These are phyloP conservation scores for Polymixis flavicincta DNA, from an alignment of 2,888 invertebrate genomes.

Conservation along the genomic window DNA sequence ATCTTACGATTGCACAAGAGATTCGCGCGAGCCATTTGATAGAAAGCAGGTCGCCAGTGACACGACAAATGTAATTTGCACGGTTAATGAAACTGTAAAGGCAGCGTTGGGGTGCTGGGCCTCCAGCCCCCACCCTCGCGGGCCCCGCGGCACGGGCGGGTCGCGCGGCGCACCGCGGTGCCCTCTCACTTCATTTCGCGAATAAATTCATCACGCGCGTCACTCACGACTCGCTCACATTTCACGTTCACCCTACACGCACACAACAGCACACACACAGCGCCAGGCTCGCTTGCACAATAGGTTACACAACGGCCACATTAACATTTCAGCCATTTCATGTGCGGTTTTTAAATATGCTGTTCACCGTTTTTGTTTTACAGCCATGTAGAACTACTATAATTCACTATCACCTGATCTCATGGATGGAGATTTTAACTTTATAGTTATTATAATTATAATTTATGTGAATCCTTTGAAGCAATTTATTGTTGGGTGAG, in stretches of 20 bases:
- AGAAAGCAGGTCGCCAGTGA: constrained; percentile 64
- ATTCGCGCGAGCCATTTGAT: constrained; percentile 64
- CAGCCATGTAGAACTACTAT: background rate
- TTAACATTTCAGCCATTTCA: constrained; percentile 25
- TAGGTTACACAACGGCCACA: constrained; percentile 9
- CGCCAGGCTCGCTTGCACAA: constrained; percentile 17
- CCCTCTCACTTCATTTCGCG: constrained; percentile 79
- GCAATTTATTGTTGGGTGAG: background rate
- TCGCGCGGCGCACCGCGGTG: constrained; percentile 51
- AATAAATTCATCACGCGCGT: constrained; percentile 80
- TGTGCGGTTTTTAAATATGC: background rate
- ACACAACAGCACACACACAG: constrained; percentile 1
- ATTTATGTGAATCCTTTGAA: background rate
- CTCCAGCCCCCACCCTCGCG: background rate
- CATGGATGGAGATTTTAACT: background rate
- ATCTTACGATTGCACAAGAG: constrained; percentile 55
- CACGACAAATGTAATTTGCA: constrained; percentile 74
- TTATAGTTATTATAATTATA: background rate
- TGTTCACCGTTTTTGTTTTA: background rate
- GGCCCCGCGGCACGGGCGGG: constrained; percentile 4
- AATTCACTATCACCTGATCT: background rate
- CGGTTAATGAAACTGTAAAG: constrained; percentile 76
- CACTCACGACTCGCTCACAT: constrained; percentile 38
- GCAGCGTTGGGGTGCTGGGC: constrained; percentile 26
- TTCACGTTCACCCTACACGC: constrained; percentile 18